Base-by-base conservation (phyloP, 2,113 vertebrate species). In the Chamaea fasciata region DNA sequence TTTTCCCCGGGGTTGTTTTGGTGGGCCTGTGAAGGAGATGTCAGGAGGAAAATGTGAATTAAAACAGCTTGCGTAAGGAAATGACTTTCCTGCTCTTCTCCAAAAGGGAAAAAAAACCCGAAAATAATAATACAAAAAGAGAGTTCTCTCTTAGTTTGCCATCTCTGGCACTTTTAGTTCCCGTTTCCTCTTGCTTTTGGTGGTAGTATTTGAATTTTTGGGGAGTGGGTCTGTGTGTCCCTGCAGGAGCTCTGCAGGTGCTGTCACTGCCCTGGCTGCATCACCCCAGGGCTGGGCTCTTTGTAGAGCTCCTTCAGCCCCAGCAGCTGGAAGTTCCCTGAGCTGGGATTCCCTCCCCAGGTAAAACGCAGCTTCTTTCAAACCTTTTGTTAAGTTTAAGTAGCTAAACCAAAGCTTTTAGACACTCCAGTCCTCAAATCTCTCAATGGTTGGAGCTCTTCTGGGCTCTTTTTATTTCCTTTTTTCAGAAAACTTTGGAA, bases 1-100 rank as follows among this genome's bases (percentile, higher is more conserved):
- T 87, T 57, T 68, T 78, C 63, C 89, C 79, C 2, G 49, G 52
- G n/a, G n/a, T 76, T 93, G 56, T 79, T 95, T 42, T 59, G 84
- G 49, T 96, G 84, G 62, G 82, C 30, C 69, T 57, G 77, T 44
- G 83, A 78, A 65, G 37, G 88, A 89, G 80, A 60, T 87, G 94
- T 84, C 83, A 50, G 75, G 62, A 60, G 42, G 73, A 56, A 52
- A 90, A 90, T 14, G 56, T 83, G 90, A 95, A 89, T 88, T 87
- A 80, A 85, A 96, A 91, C 87, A 95, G 63, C 76, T 68, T 83
- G 89, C 5, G 1, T 69, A 19, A 69, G 42, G 62, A 31, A 53
- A 52, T 57, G 11, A 46, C 52, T 84, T 92, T 4, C 15, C 68
- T 91, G 57, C 24, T 59, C 62, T 89, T 91, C 50, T 70, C 68